Evolutionary conservation across 2,797 vertebrate genomes (phyloP), one percentile per base, ranked within the genome.

Genomic region (Acomys russatus): DNA sequence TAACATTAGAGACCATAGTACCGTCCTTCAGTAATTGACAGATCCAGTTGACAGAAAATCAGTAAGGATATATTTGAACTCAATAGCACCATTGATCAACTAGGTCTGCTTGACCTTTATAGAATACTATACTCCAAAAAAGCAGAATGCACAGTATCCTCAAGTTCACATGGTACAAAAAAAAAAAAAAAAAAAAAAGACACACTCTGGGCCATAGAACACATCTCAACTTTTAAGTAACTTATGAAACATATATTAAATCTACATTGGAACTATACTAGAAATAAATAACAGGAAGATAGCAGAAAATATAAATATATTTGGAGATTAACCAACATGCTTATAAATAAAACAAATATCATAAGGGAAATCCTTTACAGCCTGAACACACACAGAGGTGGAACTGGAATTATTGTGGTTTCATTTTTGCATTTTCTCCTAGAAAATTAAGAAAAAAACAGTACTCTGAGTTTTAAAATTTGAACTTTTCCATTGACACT

Each of bases 61-160:
- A 80, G 35, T 93, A 87, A 91, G 51, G 61, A 95, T 76, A 76
- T 35, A 76, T 56, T 61, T 87, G 59, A 93, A 74, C 71, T 87
- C 68, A 95, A 80, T 35, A 87, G 68, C 66, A 87, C 61, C 35
- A 87, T 93, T 38, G 59, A 82, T 93, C 74, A 90, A 86, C 49
- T 86, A 86, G 30, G 61, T 80, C 59, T 90, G 71, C 35, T 30
- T 93, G 74, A 80, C 82, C 74, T 80, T 87, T 93, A 38, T 59
- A 86, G 49, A 93, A 49, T 86, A 66, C 11, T 33, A 85, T 77
- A 90, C 35, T 59, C 74, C 85, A 44, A 28, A 86, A 93, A 8
- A 87, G 18, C 28, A 95, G 30, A 90, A 87, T 93, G 71, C 30
- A 93, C 23, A 74, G 68, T 90, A 90, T 90, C 38, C 38, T 77